Evolutionary conservation across 2,888 invertebrate species (phyloP).

Genomic region (Chloromyia formosa): DNA sequence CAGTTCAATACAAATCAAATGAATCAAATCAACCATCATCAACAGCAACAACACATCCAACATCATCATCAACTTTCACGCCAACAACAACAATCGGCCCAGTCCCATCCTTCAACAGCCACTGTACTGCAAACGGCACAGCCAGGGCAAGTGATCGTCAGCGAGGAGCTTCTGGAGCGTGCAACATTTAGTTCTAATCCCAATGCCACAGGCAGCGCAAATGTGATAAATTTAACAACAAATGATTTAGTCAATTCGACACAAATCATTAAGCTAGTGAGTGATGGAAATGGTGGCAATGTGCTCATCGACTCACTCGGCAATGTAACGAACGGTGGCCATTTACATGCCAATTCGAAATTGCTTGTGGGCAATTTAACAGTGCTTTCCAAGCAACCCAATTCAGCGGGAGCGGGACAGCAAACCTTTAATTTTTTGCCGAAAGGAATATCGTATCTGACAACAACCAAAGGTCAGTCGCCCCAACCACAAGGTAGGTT

Average conservation of each 20-base stretch:
- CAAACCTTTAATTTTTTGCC: conserved; percentile 59
- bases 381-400: conserved; percentile 56
- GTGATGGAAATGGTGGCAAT: conserved; percentile 61
- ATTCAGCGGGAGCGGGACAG: conserved; percentile 51
- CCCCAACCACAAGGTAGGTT: conserved; percentile 18
- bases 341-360: conserved; percentile 55
- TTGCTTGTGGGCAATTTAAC: conserved; percentile 62
- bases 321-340: conserved; percentile 48
- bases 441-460: conserved; percentile 58
- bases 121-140: conserved; percentile 41
- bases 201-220: conserved; percentile 32
- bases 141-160: conserved; percentile 57
- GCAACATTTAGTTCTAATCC: conserved; percentile 39
- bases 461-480: conserved; percentile 53
- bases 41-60: conserved; percentile 48
- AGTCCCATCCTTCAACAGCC: conserved; percentile 45
- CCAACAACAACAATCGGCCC: conserved; percentile 48
- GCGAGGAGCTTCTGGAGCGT: conserved; percentile 56
- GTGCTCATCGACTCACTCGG: conserved; percentile 60
- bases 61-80: conserved; percentile 41
- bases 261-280: conserved; percentile 63
- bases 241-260: conserved; percentile 59
- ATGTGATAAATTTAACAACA: conserved; percentile 50
- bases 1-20: conserved; percentile 49
- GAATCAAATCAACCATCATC: conserved; percentile 53